Percentiles rank a stretch among this genome's conserved stretches.
phyloP scores from a whole-genome alignment of 1,140 invertebrate species.

The Contarinia nasturtii region DNA sequence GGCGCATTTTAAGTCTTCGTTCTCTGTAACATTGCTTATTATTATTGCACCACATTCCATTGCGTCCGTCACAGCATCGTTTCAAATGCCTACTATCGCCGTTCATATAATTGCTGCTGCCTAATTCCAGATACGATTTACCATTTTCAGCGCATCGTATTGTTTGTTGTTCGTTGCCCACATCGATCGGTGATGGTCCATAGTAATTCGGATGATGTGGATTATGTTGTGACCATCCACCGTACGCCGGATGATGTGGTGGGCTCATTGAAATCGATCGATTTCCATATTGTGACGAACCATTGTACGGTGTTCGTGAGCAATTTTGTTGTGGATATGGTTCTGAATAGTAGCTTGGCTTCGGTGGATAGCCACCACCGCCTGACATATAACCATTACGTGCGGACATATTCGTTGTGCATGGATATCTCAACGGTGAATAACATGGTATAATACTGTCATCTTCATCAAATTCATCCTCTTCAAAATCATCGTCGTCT shows the following conservation, averaged over 20 bases:
- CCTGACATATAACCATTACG: slow-evolving; percentile 5
- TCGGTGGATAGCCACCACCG: slow-evolving; percentile 10
- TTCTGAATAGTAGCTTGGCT: slow-evolving; percentile 22
- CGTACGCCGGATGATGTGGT: slow-evolving; percentile 3
- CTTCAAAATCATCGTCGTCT: slow-evolving; percentile 31
- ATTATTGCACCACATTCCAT: slow-evolving; percentile 50
- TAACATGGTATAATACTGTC: slow-evolving; percentile 24
- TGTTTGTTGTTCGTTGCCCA: slow-evolving; percentile 43
- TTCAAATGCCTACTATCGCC: slow-evolving; percentile 20
- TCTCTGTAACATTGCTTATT: slow-evolving; percentile 61
- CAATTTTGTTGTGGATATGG: slow-evolving; percentile 24
- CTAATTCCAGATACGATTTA: slow-evolving; percentile 73
- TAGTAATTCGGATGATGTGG: slow-evolving; percentile 5
- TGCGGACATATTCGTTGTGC: slow-evolving; percentile 11
- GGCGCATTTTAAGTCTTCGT: slow-evolving; percentile 69
- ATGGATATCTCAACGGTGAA: slow-evolving; percentile 18
- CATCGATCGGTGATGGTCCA: slow-evolving; percentile 22
- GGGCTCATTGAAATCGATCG: slow-evolving; percentile 5
- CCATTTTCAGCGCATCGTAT: slow-evolving; percentile 76
- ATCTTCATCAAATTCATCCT: slow-evolving; percentile 30
- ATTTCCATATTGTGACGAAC: slow-evolving; percentile 11
- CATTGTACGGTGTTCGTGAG: slow-evolving; percentile 12
- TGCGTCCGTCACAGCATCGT: slow-evolving; percentile 53
- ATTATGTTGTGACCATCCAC: slow-evolving; percentile 5
- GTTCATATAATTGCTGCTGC: slow-evolving; percentile 36